These are phyloP conservation scores for Trissoscelio sp. DNA, from an alignment of 2,888 invertebrate genomes.

Conservation along the genomic window DNA sequence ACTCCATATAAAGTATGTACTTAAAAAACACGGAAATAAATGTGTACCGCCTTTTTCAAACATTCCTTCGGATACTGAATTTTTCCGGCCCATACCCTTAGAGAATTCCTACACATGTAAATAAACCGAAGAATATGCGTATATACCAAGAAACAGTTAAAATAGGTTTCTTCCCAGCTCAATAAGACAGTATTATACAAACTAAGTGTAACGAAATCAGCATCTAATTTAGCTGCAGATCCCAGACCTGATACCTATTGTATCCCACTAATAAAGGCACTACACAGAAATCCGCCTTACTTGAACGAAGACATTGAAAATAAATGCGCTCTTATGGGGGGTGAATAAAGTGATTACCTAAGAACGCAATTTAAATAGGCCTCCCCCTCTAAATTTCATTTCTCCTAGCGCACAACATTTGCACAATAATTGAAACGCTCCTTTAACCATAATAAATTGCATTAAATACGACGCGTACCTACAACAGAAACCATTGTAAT, in stretches of 20 bases:
- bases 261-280: constrained; percentile 55
- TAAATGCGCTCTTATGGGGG: constrained; percentile 56
- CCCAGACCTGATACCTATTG: constrained; percentile 39
- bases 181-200: too few species aligned
- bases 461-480: constrained; percentile 17
- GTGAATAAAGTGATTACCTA: constrained; percentile 59
- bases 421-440: constrained; percentile 60
- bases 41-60: too few species aligned
- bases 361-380: constrained; percentile 51
- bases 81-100: too few species aligned
- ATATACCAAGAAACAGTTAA: too few species aligned
- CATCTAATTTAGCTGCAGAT: constrained; percentile 44
- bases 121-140: too few species aligned
- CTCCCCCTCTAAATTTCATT: constrained; percentile 29
- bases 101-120: too few species aligned
- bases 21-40: too few species aligned
- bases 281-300: constrained; percentile 44
- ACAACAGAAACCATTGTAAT: constrained; percentile 10
- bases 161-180: too few species aligned
- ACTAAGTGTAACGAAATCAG: constrained; percentile 45
- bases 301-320: constrained; percentile 50
- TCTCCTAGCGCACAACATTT: constrained; percentile 25
- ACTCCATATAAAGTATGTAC: too few species aligned
- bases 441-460: constrained; percentile 42
- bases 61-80: too few species aligned